Conservation (phyloP, 2,888 invertebrate species). For the Dendrolimus houi region DNA sequence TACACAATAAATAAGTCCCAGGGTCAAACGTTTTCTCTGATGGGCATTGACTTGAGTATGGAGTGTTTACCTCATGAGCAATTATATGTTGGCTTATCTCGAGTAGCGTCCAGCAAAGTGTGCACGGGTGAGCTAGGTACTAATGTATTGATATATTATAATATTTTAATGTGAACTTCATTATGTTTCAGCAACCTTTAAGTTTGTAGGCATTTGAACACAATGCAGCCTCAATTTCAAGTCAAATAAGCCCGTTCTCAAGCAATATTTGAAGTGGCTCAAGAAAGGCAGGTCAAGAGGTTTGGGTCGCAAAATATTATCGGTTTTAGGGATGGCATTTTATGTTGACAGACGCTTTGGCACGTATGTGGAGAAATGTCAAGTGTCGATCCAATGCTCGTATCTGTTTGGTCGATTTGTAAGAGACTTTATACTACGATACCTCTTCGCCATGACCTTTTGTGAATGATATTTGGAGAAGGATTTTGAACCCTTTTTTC, state of each 20-base stretch:
- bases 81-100: no score
- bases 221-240: slow-evolving; percentile 30
- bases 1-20: no score
- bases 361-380: not conserved
- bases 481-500: no score
- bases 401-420: not conserved
- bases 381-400: not conserved
- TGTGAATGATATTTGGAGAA: not conserved
- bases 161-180: no score
- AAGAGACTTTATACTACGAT: not conserved
- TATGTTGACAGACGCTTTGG: slow-evolving; percentile 1
- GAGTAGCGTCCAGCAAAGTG: no score
- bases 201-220: slow-evolving; percentile 5
- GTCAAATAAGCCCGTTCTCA: slow-evolving; percentile 27
- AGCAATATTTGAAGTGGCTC: not conserved
- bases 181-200: not conserved
- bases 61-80: no score
- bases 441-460: not conserved
- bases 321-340: not conserved
- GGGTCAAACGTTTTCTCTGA: no score
- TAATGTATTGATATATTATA: no score
- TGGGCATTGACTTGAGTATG: no score
- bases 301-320: not conserved
- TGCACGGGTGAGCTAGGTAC: no score
- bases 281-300: not conserved